Conservation (phyloP, 1,140 invertebrate species). For the Saxidomus purpurata region DNA sequence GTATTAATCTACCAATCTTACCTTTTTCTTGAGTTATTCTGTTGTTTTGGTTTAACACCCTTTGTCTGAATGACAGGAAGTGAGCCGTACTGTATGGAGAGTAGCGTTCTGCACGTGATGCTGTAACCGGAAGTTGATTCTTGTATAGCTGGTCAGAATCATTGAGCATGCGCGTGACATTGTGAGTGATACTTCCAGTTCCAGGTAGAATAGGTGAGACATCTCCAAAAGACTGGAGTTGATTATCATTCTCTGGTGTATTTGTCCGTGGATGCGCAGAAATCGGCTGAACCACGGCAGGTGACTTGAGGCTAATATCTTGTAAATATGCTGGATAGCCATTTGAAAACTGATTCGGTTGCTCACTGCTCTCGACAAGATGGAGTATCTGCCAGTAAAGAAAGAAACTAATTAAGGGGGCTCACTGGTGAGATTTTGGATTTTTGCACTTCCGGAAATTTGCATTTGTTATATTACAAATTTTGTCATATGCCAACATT, state of each 20-base stretch:
- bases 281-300: not conserved
- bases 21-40: not conserved
- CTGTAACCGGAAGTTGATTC: not conserved
- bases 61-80: conserved; percentile 38
- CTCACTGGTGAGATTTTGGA: too few relatives aligned
- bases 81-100: conserved; percentile 36
- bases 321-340: not conserved
- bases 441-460: not conserved
- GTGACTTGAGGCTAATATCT: not conserved
- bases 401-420: too few relatives aligned
- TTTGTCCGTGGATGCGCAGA: not conserved
- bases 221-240: not conserved
- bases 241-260: conserved; percentile 33
- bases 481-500: not conserved
- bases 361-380: not conserved
- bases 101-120: not conserved
- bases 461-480: not conserved
- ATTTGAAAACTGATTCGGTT: not conserved
- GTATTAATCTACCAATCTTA: not conserved
- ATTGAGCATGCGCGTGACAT: conserved; percentile 38
- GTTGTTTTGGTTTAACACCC: not conserved
- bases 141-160: too few relatives aligned
- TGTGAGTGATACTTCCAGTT: conserved; percentile 38
- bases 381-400: not conserved
- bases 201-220: conserved; percentile 12